Evolutionary conservation across 2,888 invertebrate species (phyloP), one percentile per base, ranked within the genome.

Genomic region (Megalurothrips usitatus): DNA sequence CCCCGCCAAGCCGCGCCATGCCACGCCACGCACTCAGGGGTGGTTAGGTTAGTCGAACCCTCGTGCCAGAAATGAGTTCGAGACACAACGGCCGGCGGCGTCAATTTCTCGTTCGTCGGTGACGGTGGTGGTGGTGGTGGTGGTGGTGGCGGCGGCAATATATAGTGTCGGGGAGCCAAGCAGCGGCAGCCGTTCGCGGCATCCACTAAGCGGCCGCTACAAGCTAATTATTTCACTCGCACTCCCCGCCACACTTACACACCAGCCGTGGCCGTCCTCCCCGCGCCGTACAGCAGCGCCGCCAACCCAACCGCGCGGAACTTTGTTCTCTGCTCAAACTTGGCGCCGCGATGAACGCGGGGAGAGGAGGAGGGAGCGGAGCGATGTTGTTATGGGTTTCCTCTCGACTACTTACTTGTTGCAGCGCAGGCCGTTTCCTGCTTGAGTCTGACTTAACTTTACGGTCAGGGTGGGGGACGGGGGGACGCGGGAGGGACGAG

Each of bases 251-350:
- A 23, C 68, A 75, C 68, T 75, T 75, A 75, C 26, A 43, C 34
- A 2, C 6, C 34, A 43, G 34, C 34, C 34, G n/a, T 68, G 9
- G 68, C 68, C 26, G 4, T 23, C 58, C 58, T 14, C 58, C 14
- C 58, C 68, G 58, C 14, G 58, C 19, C 58, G 58, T 6, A 10
- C 14, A 3, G 52, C 1, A 10, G 52, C 52, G 52, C 1, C 6
- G 52, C 19, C 6, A 19, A 58, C 58, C 17, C 58, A 58, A 6
- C 58, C 58, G 58, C 58, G 12, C n/a, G 58, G 58, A 58, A 58
- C 58, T 58, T 58, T 58, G 68, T 75, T 75, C 68, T 75, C 68
- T 43, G 34, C 34, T 75, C 68, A 26, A 75, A 75, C 68, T 75
- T 75, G 58, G 58, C 52, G 9, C 6, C 6, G 58, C 58, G 14